Percentiles rank a stretch among this genome's conserved stretches.
These are phyloP conservation scores for Lutraria rhynchaena DNA, from an alignment of 1,140 invertebrate genomes.

Conservation along the genomic window DNA sequence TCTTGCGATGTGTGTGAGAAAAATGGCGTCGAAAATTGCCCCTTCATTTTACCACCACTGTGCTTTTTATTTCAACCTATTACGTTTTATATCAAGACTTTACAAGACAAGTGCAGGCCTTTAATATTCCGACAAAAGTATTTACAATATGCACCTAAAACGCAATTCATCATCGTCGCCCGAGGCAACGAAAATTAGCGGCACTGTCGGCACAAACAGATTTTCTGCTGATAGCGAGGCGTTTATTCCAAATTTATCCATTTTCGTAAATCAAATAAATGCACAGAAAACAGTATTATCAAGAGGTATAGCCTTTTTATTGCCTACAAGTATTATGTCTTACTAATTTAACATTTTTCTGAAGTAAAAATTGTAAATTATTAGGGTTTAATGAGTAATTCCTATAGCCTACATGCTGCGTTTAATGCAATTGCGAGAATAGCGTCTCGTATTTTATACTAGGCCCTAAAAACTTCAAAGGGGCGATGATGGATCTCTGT, in stretches of 20 bases:
- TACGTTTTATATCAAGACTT: too few species aligned
- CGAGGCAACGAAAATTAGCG: constrained; percentile 34
- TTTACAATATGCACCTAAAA: constrained; percentile 11
- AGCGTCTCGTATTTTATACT: constrained; percentile 43
- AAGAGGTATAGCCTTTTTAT: constrained; percentile 24
- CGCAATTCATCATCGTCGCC: constrained; percentile 20
- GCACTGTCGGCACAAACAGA: constrained; percentile 10
- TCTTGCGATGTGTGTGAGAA: too few species aligned
- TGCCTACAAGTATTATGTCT: constrained; percentile 43
- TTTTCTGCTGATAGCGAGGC: constrained; percentile 5
- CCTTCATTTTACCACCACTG: too few species aligned
- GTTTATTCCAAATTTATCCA: constrained; percentile 1
- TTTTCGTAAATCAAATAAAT: constrained; percentile 31
- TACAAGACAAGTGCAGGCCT: background rate
- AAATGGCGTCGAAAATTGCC: too few species aligned
- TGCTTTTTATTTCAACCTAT: too few species aligned
- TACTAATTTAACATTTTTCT: constrained; percentile 37
- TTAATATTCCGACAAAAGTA: constrained; percentile 11
- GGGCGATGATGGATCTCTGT: constrained; percentile 27
- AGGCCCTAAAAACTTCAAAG: constrained; percentile 48
- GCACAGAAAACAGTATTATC: constrained; percentile 27
- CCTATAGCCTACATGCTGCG: constrained; percentile 37
- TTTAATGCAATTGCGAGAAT: constrained; percentile 44
- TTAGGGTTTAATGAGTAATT: constrained; percentile 26
- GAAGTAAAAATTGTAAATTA: constrained; percentile 44